Evolutionary conservation across 2,113 vertebrate genomes (phyloP), one percentile per base, ranked within the genome.

Genomic region (Laticauda colubrina): DNA sequence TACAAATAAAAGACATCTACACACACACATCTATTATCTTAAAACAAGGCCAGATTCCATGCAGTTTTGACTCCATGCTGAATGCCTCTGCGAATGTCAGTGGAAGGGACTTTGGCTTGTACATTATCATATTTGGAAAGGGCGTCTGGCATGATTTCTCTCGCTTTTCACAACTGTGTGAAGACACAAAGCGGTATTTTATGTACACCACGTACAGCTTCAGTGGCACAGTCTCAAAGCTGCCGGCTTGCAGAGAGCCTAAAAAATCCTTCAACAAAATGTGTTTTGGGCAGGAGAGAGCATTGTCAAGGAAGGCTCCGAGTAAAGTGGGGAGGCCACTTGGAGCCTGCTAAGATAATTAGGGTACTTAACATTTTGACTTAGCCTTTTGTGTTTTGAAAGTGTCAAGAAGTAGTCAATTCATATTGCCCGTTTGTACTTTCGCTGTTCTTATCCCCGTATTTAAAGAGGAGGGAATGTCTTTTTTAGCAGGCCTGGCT

Each of bases 301-400:
- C 26, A 54, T 57, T 93, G 86, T 89, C 61, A 0, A 29, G 61
- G 90, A 53, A 29, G 39, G 24, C 20, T 86, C 43, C 11, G 26
- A 86, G n/a, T 29, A 61, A 86, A 85, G 29, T 7, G 7, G 61
- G 51, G 5, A 3, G 0, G 12, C 61, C 2, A 21, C 3, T 21
- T 2, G 85, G 59, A 0, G 0, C 29, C 11, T 9, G 23, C 86
- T 1, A 11, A 91, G 89, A 57, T 2, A 1, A 88, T 64, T 10
- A 2, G 39, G 43, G 88, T 90, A 55, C 48, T 87, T 92, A 54
- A 61, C 43, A 23, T 56, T 20, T 57, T 86, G 20, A 88, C 54
- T 53, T 87, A 89, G 93, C n/a, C 34, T 56, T 59, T 89, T 64
- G 88, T 81, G 56, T 51, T 94, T n/a, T 43, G 56, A 92, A 91